These are phyloP conservation scores for Parnassius smintheus DNA, from an alignment of 2,888 invertebrate species.

Conservation along the genomic window DNA sequence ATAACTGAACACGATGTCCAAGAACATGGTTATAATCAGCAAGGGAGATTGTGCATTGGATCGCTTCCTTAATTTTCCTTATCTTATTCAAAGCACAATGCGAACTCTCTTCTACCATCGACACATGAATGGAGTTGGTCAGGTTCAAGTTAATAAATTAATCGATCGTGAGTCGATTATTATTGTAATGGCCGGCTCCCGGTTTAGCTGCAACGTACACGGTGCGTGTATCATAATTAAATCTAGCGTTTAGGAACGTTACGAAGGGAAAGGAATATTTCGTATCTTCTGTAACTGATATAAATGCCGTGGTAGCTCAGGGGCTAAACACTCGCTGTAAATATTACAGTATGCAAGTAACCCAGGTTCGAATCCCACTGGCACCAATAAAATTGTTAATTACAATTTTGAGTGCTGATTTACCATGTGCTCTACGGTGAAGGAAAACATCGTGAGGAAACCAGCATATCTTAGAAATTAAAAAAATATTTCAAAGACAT, in stretches of 20 bases:
- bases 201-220: constrained; percentile 46
- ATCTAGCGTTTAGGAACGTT: constrained; percentile 48
- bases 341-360: no score
- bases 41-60: constrained; percentile 1
- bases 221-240: constrained; percentile 70
- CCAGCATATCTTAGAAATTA: no score
- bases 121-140: constrained; percentile 58
- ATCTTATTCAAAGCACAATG: constrained; percentile 18
- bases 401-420: no score
- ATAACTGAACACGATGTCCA: no score
- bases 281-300: neutral
- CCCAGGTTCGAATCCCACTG: no score
- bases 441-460: no score
- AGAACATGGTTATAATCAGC: no score
- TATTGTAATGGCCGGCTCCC: constrained; percentile 70
- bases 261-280: neutral
- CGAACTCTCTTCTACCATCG: constrained; percentile 33
- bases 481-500: no score
- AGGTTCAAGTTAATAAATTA: constrained; percentile 64
- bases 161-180: constrained; percentile 74
- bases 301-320: no score
- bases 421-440: no score
- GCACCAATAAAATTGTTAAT: no score
- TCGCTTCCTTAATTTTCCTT: neutral
- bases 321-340: no score